Evolutionary conservation across 2,113 vertebrate genomes (phyloP).

Genomic region (Polypterus bichir): DNA sequence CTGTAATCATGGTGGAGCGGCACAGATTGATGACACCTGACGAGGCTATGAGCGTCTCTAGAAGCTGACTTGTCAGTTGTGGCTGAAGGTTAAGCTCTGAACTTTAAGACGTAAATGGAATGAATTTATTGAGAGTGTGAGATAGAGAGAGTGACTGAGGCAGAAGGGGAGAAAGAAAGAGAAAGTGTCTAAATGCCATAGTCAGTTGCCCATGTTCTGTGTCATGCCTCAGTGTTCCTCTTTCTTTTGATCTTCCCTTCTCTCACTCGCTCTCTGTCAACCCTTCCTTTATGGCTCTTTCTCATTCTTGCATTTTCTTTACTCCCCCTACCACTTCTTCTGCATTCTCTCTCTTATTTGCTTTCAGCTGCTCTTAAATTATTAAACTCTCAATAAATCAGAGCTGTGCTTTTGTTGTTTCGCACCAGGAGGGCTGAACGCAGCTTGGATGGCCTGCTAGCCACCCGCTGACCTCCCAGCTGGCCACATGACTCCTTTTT

Average conservation of each 20-base stretch:
- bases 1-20: too few relatives aligned
- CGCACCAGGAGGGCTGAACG: background rate
- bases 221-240: background rate
- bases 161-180: slow-evolving; percentile 11
- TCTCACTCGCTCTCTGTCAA: slow-evolving; percentile 17
- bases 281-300: background rate
- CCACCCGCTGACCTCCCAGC: background rate
- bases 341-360: background rate
- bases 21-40: too few relatives aligned
- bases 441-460: background rate
- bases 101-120: too few relatives aligned
- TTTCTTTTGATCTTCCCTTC: slow-evolving; percentile 5
- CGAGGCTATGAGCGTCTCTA: too few relatives aligned
- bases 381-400: background rate
- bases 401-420: background rate
- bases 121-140: background rate
- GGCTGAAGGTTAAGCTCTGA: too few relatives aligned
- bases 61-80: too few relatives aligned
- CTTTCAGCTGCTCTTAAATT: background rate
- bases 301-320: background rate
- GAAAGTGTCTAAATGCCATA: background rate
- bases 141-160: slow-evolving; percentile 9
- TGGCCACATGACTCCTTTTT: background rate
- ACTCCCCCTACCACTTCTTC: background rate
- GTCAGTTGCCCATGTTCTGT: too few relatives aligned